These are phyloP conservation scores for Achlya flavicornis DNA, from an alignment of 2,888 invertebrate species.

Conservation along the genomic window DNA sequence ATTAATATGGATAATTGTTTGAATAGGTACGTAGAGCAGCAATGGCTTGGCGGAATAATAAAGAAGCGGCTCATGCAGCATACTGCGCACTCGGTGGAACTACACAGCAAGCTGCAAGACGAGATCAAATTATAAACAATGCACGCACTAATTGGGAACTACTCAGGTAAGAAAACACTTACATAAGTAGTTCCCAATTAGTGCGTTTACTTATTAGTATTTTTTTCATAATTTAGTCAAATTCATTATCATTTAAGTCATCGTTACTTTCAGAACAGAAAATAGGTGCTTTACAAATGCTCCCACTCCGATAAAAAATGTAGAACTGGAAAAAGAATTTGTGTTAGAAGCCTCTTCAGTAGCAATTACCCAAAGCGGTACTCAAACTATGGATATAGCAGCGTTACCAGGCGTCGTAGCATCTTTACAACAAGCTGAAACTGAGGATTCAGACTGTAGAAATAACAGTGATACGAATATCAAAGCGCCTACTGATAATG, in stretches of 20 bases:
- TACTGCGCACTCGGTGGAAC: constrained; percentile 85
- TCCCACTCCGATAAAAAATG: constrained; percentile 58
- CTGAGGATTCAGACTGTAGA: constrained; percentile 63
- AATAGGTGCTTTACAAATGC: constrained; percentile 81
- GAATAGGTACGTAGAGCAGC: constrained; percentile 87
- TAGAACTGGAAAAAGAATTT: constrained; percentile 63
- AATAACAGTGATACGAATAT: constrained; percentile 53
- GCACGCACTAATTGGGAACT: constrained; percentile 95
- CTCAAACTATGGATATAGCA: constrained; percentile 55
- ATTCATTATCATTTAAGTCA: neutral
- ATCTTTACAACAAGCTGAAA: constrained; percentile 58
- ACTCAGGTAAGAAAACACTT: constrained; percentile 80
- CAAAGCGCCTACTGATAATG: constrained; percentile 47
- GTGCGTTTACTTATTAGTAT: neutral
- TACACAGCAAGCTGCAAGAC: constrained; percentile 84
- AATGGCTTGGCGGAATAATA: constrained; percentile 91
- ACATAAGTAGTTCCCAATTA: no score
- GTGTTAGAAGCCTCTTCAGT: constrained; percentile 50
- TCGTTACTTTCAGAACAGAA: constrained; percentile 80
- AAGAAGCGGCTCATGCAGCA: constrained; percentile 88
- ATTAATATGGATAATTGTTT: constrained; percentile 7
- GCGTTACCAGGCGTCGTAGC: constrained; percentile 62
- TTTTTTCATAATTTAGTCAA: neutral
- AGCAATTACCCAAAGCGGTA: constrained; percentile 43
- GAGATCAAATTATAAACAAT: constrained; percentile 93